Evolutionary conservation across 1,140 invertebrate genomes (phyloP).

Genomic region (Proctacanthus coquilletti): DNA sequence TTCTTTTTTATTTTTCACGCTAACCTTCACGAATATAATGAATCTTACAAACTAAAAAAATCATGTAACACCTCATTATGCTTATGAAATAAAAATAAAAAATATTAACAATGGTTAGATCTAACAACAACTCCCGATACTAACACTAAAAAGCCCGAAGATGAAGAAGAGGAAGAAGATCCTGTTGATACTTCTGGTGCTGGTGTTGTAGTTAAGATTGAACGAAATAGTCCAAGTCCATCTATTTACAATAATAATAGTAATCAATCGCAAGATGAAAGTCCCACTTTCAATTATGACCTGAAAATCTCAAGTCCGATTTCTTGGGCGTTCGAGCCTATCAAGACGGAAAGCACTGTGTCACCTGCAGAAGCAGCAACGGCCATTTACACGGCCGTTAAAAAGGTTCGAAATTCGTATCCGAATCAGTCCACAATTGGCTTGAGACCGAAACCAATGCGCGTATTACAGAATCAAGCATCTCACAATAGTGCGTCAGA

Average conservation of each 20-base stretch:
- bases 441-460: constrained; percentile 5
- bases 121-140: too few species aligned
- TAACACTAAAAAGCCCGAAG: too few species aligned
- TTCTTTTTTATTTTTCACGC: too few species aligned
- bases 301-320: constrained; percentile 24
- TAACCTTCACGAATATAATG: too few species aligned
- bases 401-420: not conserved
- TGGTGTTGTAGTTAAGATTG: not conserved
- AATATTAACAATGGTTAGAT: too few species aligned
- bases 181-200: not conserved
- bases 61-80: too few species aligned
- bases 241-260: constrained; percentile 12
- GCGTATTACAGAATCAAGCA: constrained; percentile 10
- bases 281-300: constrained; percentile 24
- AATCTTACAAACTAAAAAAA: too few species aligned
- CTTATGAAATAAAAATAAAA: too few species aligned
- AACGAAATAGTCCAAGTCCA: constrained; percentile 4
- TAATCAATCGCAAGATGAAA: not conserved
- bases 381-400: not conserved
- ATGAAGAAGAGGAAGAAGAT: not conserved
- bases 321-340: constrained; percentile 26
- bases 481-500: constrained; percentile 19
- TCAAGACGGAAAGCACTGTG: constrained; percentile 23
- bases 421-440: constrained; percentile 7
- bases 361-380: not conserved